phyloP scores from a whole-genome alignment of 2,888 invertebrate species.

The Steromphala cineraria region DNA sequence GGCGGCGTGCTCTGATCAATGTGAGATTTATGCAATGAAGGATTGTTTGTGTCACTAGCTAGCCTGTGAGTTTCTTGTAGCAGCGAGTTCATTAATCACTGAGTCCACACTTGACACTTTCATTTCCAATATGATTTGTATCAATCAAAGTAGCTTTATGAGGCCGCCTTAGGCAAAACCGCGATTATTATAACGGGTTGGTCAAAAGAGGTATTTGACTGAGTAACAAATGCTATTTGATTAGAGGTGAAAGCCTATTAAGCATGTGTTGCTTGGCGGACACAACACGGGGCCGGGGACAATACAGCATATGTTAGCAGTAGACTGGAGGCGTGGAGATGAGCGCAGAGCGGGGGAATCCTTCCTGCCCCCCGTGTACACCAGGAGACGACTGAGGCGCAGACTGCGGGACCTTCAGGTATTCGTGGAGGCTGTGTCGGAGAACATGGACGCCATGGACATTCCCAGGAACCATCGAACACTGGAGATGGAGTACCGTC shows the following conservation, averaged over 20 bases:
- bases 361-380: background rate
- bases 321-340: background rate
- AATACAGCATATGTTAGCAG: background rate
- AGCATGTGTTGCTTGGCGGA: background rate
- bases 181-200: background rate
- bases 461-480: background rate
- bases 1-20: no score
- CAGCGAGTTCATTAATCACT: no score
- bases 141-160: no score
- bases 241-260: background rate
- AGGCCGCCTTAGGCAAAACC: no score
- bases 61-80: no score
- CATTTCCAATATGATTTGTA: no score
- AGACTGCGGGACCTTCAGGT: background rate
- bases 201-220: background rate
- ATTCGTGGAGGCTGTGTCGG: background rate
- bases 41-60: no score
- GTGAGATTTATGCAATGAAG: no score
- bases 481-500: background rate
- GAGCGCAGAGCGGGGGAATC: background rate
- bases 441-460: background rate
- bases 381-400: background rate
- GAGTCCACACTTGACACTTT: no score
- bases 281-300: background rate
- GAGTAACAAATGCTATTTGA: background rate